These are phyloP conservation scores for Arrhamphus sclerolepis DNA, from an alignment of 2,797 vertebrate species.

Conservation along the genomic window DNA sequence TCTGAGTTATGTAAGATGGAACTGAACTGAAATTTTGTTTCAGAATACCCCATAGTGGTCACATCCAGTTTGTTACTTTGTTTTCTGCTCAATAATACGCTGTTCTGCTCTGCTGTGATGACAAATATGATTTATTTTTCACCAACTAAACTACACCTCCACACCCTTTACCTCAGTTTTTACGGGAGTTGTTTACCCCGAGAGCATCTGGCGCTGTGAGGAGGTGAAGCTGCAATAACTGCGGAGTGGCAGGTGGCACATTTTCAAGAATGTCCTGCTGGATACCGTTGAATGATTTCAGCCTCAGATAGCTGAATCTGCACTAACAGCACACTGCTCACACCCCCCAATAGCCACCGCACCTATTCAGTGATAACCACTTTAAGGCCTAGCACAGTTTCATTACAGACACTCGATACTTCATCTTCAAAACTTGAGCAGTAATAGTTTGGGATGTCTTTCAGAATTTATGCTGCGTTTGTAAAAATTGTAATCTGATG, in stretches of 20 bases:
- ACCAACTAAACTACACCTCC: slow-evolving; percentile 10
- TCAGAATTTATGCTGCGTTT: too few relatives aligned
- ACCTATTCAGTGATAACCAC: slow-evolving; percentile 36
- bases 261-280: slow-evolving; percentile 22
- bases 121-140: slow-evolving; percentile 16
- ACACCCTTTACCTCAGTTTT: slow-evolving; percentile 8
- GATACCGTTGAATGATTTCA: slow-evolving; percentile 22
- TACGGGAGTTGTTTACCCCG: slow-evolving; percentile 28
- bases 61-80: not conserved
- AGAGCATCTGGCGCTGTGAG: slow-evolving; percentile 21
- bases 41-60: slow-evolving; percentile 9
- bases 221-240: slow-evolving; percentile 42
- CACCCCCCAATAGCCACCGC: slow-evolving; percentile 15
- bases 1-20: not conserved
- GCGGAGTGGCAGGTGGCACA: slow-evolving; percentile 35
- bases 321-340: slow-evolving; percentile 22
- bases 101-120: not conserved
- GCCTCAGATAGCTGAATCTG: slow-evolving; percentile 43
- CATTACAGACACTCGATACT: slow-evolving; percentile 26
- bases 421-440: slow-evolving; percentile 2
- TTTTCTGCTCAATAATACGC: not conserved
- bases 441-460: too few relatives aligned
- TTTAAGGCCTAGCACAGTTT: slow-evolving; percentile 28
- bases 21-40: slow-evolving; percentile 1
- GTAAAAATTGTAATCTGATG: too few relatives aligned